Conservation (phyloP, 2,113 vertebrate genomes). For the Campylorhamphus procurvoides region DNA sequence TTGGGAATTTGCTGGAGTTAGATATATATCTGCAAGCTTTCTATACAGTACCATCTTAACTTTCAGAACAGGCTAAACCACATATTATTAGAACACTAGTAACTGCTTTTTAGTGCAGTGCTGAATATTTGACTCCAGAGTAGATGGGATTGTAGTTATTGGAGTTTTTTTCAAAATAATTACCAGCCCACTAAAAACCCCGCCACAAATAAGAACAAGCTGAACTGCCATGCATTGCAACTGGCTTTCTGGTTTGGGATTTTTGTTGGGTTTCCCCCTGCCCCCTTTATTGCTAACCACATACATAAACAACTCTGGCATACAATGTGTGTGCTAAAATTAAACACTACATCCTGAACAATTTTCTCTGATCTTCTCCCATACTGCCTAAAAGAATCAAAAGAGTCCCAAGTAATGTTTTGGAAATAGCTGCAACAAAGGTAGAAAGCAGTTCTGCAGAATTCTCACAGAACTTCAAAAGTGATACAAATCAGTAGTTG, state of each 20-base stretch:
- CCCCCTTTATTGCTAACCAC: neutral
- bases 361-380: neutral
- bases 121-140: neutral
- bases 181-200: neutral
- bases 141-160: neutral
- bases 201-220: neutral
- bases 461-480: neutral
- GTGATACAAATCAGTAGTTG: neutral
- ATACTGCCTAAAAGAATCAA: neutral
- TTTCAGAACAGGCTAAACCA: neutral
- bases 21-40: neutral
- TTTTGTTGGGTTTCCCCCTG: rapidly evolving
- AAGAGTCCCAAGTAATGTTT: neutral
- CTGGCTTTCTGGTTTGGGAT: neutral
- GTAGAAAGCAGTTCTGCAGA: neutral
- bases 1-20: neutral
- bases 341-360: neutral
- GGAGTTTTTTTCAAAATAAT: neutral
- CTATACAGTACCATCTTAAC: neutral
- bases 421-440: neutral
- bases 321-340: neutral
- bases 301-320: neutral
- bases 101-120: neutral
- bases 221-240: neutral
- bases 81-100: neutral